A percentile compares a stretch with the other conserved stretches of the same genome.
Conservation (phyloP, 2,113 vertebrate genomes). For the Pygoscelis antarcticus region DNA sequence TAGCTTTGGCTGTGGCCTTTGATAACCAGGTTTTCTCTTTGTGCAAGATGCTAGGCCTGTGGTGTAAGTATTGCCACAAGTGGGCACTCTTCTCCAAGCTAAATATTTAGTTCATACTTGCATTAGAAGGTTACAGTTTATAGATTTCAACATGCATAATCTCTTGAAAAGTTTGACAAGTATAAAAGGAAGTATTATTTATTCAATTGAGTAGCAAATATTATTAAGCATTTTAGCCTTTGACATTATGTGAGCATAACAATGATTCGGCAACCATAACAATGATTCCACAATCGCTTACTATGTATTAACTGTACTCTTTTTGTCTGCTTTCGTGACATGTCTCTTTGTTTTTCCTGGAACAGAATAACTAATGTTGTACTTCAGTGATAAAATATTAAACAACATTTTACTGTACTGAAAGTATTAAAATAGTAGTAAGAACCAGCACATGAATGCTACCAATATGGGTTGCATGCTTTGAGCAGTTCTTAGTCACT, state of each 20-base stretch:
- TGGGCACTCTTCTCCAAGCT: slow-evolving; percentile 37
- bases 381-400: neutral
- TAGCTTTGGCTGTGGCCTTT: neutral
- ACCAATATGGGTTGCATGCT: neutral
- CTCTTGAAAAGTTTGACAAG: neutral
- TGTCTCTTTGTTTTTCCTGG: neutral
- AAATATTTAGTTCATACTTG: neutral
- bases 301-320: neutral
- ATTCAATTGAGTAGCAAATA: neutral
- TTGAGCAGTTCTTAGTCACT: neutral
- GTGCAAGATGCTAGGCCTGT: neutral
- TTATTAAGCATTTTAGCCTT: neutral
- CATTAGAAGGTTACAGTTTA: neutral
- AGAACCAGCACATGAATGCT: neutral
- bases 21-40: neutral
- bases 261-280: neutral
- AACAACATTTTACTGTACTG: neutral
- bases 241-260: neutral
- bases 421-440: neutral
- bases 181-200: neutral
- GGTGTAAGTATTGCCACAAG: slow-evolving; percentile 26
- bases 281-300: neutral
- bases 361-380: neutral
- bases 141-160: neutral
- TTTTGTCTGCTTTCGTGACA: neutral